Evolutionary conservation across 23 tunicate genomes (phyloP).

Genomic region (Corella eumyota): DNA sequence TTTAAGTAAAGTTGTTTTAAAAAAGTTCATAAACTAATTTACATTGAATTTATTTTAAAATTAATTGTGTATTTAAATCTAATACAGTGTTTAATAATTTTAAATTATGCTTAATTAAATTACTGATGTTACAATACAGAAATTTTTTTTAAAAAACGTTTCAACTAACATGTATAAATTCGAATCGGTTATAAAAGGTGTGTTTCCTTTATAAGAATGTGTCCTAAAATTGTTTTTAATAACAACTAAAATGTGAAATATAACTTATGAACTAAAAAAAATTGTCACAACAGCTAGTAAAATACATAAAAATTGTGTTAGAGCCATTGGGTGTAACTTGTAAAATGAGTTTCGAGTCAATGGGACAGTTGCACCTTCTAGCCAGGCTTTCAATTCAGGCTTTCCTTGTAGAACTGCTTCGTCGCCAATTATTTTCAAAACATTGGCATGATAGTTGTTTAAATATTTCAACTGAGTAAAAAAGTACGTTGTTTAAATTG

Average conservation of each 20-base stretch:
- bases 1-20: no score
- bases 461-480: slow-evolving; percentile 56
- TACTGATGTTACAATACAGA: neutral
- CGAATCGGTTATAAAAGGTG: no score
- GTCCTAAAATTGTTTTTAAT: no score
- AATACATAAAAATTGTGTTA: neutral
- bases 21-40: no score
- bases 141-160: neutral
- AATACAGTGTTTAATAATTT: no score
- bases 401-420: slow-evolving; percentile 49
- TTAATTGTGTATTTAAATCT: no score
- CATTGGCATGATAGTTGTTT: slow-evolving; percentile 60
- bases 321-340: neutral
- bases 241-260: no score
- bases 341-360: slow-evolving; percentile 9
- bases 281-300: no score
- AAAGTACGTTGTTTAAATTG: neutral
- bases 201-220: no score
- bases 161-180: neutral
- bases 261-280: no score
- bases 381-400: slow-evolving; percentile 46
- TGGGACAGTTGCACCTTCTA: slow-evolving; percentile 30
- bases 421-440: slow-evolving; percentile 35
- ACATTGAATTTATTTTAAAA: no score
- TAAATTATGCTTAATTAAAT: neutral